Evolutionary conservation across 1,140 invertebrate genomes (phyloP), one percentile per base, ranked within the genome.

Genomic region (Heliothis subflexa): DNA sequence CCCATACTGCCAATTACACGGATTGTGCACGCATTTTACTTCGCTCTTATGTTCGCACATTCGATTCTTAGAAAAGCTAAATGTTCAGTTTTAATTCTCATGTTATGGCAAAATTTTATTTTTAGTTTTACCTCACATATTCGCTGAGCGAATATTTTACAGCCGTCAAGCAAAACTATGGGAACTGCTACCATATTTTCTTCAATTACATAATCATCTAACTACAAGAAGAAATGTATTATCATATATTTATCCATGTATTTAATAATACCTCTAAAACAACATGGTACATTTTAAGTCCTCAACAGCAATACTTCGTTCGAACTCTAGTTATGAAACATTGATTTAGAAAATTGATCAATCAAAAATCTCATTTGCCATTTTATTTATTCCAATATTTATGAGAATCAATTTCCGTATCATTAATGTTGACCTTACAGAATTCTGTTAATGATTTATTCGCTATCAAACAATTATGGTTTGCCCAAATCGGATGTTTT

Each of bases 351-450:
- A 78, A 78, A 78, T 78, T 78, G 76, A 71, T 78, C 76, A 70
- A 78, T 78, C 54, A 77, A 75, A 75, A 77, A 16, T 77, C 74
- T 77, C 50, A 68, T 78, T 78, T 78, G 50, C 54, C 18, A 25
- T 78, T 71, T 78, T 78, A 61, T 73, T 62, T 33, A 68, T 52
- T 52, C 61, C 75, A 81, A 76, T 76, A 83, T 74, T 47, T 59
- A 72, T 78, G 52, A 75, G 28, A 61, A 52, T 62, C 75, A 52
- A 78, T 82, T 82, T 85, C 79, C 79, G 79, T 74, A 79, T 81
- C 61, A 83, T 68, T 78, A 74, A 40, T 33, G 57, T 21, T 71
- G 78, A 80, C 71, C 72, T 78, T 80, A 68, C 54, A 70, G 62
- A 50, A 59, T 81, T 78, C 70, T 77, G 71, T 59, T 25, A 71